A percentile compares a stretch with the other conserved stretches of the same genome.
Conservation (phyloP, 2,888 invertebrate genomes). For the Halocaridina rubra region DNA sequence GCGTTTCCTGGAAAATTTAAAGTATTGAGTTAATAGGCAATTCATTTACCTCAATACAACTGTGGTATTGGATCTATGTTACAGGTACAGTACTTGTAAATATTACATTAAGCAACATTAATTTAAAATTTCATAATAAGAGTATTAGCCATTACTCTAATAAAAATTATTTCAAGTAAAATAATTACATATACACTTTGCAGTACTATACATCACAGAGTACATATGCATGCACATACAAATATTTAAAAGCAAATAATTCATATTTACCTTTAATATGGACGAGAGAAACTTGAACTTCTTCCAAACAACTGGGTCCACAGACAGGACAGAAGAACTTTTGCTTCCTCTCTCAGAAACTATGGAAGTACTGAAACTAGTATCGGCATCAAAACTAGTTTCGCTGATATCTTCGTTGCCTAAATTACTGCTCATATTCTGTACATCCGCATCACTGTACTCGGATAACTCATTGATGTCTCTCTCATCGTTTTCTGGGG, state of each 20-base stretch:
- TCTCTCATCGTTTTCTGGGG: background rate
- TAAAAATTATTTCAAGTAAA: too few relatives aligned
- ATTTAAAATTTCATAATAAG: too few relatives aligned
- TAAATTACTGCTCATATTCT: background rate
- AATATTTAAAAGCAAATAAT: too few relatives aligned
- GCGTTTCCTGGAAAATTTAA: constrained; percentile 29
- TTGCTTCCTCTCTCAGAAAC: constrained; percentile 23
- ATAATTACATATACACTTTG: too few relatives aligned
- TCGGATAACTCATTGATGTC: background rate
- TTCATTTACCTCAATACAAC: too few relatives aligned
- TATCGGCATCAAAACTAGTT: constrained; percentile 35
- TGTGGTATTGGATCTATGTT: too few relatives aligned
- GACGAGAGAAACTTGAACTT: constrained; percentile 51
- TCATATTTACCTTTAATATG: constrained; percentile 24
- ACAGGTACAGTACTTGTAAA: too few relatives aligned
- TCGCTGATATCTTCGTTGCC: constrained; percentile 10
- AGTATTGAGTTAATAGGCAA: too few relatives aligned
- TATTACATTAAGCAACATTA: too few relatives aligned
- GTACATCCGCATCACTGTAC: background rate
- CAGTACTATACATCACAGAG: too few relatives aligned
- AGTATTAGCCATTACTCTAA: too few relatives aligned
- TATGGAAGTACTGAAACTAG: constrained; percentile 31
- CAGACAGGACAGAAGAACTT: constrained; percentile 46
- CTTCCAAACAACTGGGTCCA: constrained; percentile 49
- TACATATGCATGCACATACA: too few relatives aligned